Conservation (phyloP, 2,888 invertebrate species). For the Trachelus troglodyta region DNA sequence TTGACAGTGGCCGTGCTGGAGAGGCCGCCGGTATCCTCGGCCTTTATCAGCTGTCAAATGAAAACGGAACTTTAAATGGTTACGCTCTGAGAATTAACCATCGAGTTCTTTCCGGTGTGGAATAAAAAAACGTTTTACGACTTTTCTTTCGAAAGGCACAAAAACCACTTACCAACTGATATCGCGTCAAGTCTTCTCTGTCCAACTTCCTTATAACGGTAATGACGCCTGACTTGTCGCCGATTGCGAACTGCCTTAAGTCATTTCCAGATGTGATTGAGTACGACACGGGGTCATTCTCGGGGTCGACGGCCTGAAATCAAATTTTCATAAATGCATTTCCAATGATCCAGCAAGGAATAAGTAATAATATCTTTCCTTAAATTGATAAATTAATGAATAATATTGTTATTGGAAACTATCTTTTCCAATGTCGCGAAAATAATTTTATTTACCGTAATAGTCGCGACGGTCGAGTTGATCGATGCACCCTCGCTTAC, state of each 20-base stretch:
- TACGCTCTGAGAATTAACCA: neutral
- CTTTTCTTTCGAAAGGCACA: neutral
- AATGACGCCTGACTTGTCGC: conserved; percentile 87
- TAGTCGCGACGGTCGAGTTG: conserved; percentile 85
- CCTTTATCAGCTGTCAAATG: conserved; percentile 76
- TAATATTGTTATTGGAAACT: neutral
- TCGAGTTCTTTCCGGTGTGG: neutral
- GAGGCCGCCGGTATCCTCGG: conserved; percentile 86
- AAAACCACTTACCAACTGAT: conserved; percentile 77
- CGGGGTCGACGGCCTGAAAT: conserved; percentile 84
- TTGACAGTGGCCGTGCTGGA: conserved; percentile 87
- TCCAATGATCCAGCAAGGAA: neutral
- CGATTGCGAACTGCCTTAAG: conserved; percentile 87
- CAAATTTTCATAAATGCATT: neutral
- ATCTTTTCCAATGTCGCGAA: neutral
- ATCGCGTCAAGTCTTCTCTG: conserved; percentile 88
- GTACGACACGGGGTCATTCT: conserved; percentile 87
- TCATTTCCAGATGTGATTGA: conserved; percentile 91
- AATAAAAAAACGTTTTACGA: conserved; percentile 8
- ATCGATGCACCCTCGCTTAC: conserved; percentile 91
- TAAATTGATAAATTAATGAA: neutral
- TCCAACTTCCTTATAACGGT: conserved; percentile 87
- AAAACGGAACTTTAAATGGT: conserved; percentile 13
- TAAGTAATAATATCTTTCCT: neutral
- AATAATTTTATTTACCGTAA: conserved; percentile 70